phyloP scores from a whole-genome alignment of 2,113 vertebrate genomes.

The Clarias batrachus region DNA sequence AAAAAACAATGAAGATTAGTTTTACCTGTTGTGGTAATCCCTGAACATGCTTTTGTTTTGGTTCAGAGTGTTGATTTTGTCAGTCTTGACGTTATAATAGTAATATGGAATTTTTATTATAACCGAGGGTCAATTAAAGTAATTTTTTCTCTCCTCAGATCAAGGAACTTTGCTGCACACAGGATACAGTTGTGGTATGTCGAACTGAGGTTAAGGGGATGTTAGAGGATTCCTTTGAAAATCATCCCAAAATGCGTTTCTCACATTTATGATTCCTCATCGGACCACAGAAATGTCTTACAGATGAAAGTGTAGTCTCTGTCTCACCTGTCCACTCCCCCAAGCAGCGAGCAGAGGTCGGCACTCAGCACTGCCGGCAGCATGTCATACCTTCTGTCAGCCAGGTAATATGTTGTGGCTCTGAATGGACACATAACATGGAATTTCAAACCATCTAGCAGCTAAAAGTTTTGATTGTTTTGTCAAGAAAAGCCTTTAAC shows the following conservation, averaged over 20 bases:
- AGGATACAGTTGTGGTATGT: background rate
- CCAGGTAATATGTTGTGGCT: slow-evolving; percentile 92
- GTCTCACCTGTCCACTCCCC: slow-evolving; percentile 85
- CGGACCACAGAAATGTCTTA: background rate
- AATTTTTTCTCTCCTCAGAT: background rate
- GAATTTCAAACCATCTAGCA: background rate
- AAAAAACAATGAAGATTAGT: background rate
- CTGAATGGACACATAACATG: slow-evolving; percentile 61
- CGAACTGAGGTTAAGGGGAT: background rate
- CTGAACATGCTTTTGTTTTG: background rate
- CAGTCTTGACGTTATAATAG: background rate
- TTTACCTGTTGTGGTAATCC: background rate
- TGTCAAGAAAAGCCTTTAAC: background rate
- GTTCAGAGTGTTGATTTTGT: background rate
- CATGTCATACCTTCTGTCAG: slow-evolving; percentile 93
- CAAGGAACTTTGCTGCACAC: background rate
- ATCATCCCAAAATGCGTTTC: background rate
- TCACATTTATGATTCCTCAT: background rate
- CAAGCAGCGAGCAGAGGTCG: slow-evolving; percentile 90
- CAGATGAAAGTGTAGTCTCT: background rate
- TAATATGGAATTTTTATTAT: background rate
- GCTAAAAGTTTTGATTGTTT: background rate
- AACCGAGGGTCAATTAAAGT: background rate
- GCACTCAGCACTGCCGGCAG: slow-evolving; percentile 84
- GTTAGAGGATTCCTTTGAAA: background rate